Percentiles rank a stretch among this genome's conserved stretches.
Conservation (phyloP, 2,888 invertebrate species). For the Arenicola marina region DNA sequence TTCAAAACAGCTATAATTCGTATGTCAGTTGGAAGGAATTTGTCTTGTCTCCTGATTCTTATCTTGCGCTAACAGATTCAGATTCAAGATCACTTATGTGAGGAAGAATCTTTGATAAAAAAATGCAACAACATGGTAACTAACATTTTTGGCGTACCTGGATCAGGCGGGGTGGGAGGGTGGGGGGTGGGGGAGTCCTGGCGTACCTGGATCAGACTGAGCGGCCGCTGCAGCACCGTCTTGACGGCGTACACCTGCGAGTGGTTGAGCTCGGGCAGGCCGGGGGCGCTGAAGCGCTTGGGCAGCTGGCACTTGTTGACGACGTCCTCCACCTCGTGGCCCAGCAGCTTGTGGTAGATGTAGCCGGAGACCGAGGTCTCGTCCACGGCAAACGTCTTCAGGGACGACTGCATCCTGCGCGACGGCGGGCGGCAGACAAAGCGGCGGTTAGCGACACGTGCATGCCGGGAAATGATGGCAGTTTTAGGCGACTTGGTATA, state of each 20-base stretch:
- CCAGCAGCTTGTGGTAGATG: constrained; percentile 94
- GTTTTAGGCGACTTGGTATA: no score
- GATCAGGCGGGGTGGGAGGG: no score
- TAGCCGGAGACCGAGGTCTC: constrained; percentile 95
- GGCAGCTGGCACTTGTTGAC: constrained; percentile 89
- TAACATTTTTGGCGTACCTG: no score
- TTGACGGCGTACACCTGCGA: constrained; percentile 97
- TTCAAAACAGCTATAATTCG: neutral
- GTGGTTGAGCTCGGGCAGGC: constrained; percentile 95
- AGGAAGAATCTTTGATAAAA: no score
- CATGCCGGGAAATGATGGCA: no score
- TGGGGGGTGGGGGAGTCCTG: neutral
- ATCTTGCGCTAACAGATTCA: no score
- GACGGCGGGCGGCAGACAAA: no score
- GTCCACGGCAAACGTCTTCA: constrained; percentile 94
- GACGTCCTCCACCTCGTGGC: constrained; percentile 80
- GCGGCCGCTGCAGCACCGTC: constrained; percentile 92
- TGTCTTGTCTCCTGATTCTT: no score
- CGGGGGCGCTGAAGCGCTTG: constrained; percentile 95
- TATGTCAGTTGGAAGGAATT: neutral
- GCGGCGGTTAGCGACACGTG: no score
- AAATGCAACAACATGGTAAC: no score
- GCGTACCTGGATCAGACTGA: constrained; percentile 89
- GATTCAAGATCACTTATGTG: no score
- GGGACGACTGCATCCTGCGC: constrained; percentile 93